A percentile compares a stretch with the other conserved stretches of the same genome.
phyloP scores from a whole-genome alignment of 2,113 vertebrate genomes.

The Brachyhypopomus gauderio region DNA sequence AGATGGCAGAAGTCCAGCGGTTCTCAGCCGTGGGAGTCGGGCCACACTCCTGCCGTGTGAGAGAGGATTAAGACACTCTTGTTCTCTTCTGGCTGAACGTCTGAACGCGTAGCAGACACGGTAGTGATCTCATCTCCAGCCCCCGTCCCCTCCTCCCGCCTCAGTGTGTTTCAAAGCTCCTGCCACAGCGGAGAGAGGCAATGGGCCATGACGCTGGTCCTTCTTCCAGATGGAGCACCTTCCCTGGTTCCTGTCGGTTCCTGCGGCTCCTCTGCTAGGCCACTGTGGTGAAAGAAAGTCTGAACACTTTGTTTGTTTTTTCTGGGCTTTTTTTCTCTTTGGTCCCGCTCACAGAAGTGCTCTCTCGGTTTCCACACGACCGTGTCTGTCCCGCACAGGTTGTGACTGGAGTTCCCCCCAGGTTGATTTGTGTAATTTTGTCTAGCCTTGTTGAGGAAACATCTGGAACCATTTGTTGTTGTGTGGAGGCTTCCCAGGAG shows the following conservation, averaged over 20 bases:
- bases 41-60: slow-evolving; percentile 55
- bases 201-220: slow-evolving; percentile 50
- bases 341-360: neutral
- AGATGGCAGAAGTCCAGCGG: slow-evolving; percentile 62
- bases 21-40: slow-evolving; percentile 43
- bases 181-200: slow-evolving; percentile 32
- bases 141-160: slow-evolving; percentile 49
- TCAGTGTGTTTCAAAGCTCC: slow-evolving; percentile 26
- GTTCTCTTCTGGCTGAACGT: slow-evolving; percentile 58
- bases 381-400: neutral
- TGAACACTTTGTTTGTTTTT: neutral
- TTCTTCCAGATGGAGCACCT: neutral
- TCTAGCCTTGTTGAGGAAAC: neutral
- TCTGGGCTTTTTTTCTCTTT: neutral
- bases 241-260: neutral
- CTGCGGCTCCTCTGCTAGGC: slow-evolving; percentile 22
- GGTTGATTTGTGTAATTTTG: slow-evolving; percentile 5
- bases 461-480: slow-evolving; percentile 53
- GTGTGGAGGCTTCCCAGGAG: slow-evolving; percentile 47
- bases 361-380: neutral
- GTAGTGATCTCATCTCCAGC: slow-evolving; percentile 61
- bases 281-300: neutral
- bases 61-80: slow-evolving; percentile 57
- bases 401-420: neutral
- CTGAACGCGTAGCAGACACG: slow-evolving; percentile 38